Conservation (phyloP, 2,888 invertebrate species). For the Carabus problematicus region DNA sequence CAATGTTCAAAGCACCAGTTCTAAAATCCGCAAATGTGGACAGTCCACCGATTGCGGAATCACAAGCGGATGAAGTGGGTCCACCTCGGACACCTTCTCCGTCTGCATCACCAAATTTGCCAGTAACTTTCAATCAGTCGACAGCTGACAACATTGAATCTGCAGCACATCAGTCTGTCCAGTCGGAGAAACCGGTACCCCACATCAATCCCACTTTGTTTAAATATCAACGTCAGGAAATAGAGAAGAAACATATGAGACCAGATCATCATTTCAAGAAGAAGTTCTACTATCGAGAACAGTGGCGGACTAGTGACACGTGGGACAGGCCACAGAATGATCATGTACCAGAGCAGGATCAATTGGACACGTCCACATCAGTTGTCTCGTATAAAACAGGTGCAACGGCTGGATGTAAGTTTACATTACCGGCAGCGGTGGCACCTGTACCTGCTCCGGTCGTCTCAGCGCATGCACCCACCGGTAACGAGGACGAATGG, state of each 20-base stretch:
- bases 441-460: conserved; percentile 22
- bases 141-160: conserved; percentile 45
- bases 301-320: conserved; percentile 63
- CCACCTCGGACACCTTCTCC: conserved; percentile 67
- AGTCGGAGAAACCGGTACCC: conserved; percentile 56
- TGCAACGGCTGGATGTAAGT: conserved; percentile 45
- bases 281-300: conserved; percentile 76
- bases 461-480: conserved; percentile 60
- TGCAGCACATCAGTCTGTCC: conserved; percentile 46
- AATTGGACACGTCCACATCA: conserved; percentile 49
- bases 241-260: conserved; percentile 54
- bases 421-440: conserved; percentile 44
- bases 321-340: conserved; percentile 32
- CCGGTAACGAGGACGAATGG: conserved; percentile 77
- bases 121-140: conserved; percentile 54
- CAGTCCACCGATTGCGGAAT: conserved; percentile 59
- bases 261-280: conserved; percentile 81
- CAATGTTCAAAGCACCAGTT: conserved; percentile 57
- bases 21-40: conserved; percentile 55
- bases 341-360: conserved; percentile 53
- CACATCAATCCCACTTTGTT: conserved; percentile 63
- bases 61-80: conserved; percentile 60
- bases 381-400: conserved; percentile 58
- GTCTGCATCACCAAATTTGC: conserved; percentile 60
- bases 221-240: conserved; percentile 67